phyloP scores from a whole-genome alignment of 2,888 invertebrate species.

The Lithophane leautieri region DNA sequence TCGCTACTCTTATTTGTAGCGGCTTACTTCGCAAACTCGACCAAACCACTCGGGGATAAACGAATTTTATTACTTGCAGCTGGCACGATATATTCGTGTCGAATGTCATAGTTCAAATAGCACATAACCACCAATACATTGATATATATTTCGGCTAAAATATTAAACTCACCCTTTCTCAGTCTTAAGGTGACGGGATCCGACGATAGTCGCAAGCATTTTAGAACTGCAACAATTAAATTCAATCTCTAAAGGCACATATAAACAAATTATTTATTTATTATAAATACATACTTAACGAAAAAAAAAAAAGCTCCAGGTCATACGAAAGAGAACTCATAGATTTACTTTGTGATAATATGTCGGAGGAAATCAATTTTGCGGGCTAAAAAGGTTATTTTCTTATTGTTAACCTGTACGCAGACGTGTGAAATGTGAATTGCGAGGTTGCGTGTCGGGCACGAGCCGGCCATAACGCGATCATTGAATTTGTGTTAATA shows the following conservation, averaged over 20 bases:
- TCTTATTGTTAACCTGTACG: slow-evolving; percentile 63
- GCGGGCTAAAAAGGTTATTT: slow-evolving; percentile 68
- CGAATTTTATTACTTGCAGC: slow-evolving; percentile 82
- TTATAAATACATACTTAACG: slow-evolving; percentile 25
- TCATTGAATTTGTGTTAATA: slow-evolving; percentile 85
- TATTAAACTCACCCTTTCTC: slow-evolving; percentile 94
- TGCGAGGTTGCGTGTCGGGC: slow-evolving; percentile 80
- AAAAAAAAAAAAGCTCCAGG: slow-evolving; percentile 52
- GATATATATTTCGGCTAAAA: slow-evolving; percentile 65
- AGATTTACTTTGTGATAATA: slow-evolving; percentile 70
- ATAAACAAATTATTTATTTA: neutral
- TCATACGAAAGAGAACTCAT: slow-evolving; percentile 67
- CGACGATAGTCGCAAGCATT: slow-evolving; percentile 97
- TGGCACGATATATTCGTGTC: slow-evolving; percentile 68
- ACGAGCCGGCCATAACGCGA: slow-evolving; percentile 78
- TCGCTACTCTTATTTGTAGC: slow-evolving; percentile 81
- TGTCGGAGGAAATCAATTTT: slow-evolving; percentile 73
- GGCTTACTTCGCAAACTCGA: slow-evolving; percentile 80
- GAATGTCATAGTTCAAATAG: slow-evolving; percentile 74
- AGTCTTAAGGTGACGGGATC: slow-evolving; percentile 97
- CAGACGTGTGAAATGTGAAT: slow-evolving; percentile 80
- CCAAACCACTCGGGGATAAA: slow-evolving; percentile 80
- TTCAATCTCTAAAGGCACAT: slow-evolving; percentile 37
- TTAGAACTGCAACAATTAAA: slow-evolving; percentile 94
- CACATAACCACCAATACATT: slow-evolving; percentile 54